A percentile compares a stretch with the other conserved stretches of the same genome.
These are phyloP conservation scores for Melanotaenia maccullochi DNA, from an alignment of 2,797 vertebrate genomes.

Conservation along the genomic window DNA sequence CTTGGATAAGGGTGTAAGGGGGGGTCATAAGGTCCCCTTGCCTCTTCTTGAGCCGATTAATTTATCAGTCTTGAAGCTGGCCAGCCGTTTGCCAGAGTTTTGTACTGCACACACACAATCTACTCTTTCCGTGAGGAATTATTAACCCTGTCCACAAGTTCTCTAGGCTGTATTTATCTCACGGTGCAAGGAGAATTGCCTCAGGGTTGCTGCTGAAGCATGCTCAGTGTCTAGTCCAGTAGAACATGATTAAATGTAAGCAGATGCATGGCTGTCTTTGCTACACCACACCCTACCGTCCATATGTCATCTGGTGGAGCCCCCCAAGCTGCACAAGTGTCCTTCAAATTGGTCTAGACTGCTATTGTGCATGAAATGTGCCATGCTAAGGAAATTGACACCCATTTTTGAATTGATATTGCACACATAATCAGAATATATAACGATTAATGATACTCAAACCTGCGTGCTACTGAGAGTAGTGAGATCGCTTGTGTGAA, in stretches of 20 bases:
- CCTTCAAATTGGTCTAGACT: conserved; percentile 56
- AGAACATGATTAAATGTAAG: conserved; percentile 57
- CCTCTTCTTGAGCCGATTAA: conserved; percentile 77
- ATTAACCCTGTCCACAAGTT: conserved; percentile 56
- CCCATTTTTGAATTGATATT: neutral
- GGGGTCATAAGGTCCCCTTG: conserved; percentile 62
- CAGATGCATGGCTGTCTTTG: conserved; percentile 54
- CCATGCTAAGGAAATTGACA: neutral
- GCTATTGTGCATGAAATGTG: conserved; percentile 2
- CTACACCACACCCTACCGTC: conserved; percentile 57
- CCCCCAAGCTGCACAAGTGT: conserved; percentile 58
- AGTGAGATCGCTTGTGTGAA: conserved; percentile 67
- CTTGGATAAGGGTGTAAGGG: conserved; percentile 42
- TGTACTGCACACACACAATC: conserved; percentile 15
- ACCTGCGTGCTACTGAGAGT: conserved; percentile 33
- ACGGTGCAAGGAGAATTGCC: conserved; percentile 21
- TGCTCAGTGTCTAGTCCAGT: conserved; percentile 34
- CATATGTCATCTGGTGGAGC: conserved; percentile 70
- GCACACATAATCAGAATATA: neutral
- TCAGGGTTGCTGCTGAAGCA: conserved; percentile 7
- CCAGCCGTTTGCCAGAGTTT: conserved; percentile 51
- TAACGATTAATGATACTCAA: conserved; percentile 18
- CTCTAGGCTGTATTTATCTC: conserved; percentile 38
- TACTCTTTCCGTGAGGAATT: conserved; percentile 35
- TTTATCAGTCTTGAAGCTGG: conserved; percentile 65